Evolutionary conservation across 2,797 vertebrate species (phyloP).

Genomic region (Sternotherus odoratus): DNA sequence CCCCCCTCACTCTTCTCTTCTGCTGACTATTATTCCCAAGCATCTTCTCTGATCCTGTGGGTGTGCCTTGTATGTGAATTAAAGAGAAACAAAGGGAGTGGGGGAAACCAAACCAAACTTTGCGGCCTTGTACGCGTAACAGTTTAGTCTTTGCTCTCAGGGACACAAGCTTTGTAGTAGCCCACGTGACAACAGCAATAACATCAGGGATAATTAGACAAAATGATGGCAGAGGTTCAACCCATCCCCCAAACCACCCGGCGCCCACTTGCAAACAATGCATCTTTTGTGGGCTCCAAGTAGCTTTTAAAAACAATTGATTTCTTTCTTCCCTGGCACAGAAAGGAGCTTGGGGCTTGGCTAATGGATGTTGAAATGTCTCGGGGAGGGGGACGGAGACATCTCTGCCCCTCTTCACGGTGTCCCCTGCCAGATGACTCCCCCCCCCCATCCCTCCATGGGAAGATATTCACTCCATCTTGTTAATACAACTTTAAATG

Average conservation of each 20-base stretch:
- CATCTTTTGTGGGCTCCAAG: constrained; percentile 75
- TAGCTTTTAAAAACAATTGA: constrained; percentile 70
- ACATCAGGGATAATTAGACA: constrained; percentile 79
- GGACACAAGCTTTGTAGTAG: constrained; percentile 75
- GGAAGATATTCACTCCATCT: constrained; percentile 51
- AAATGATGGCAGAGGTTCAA: constrained; percentile 77
- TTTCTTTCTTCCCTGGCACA: constrained; percentile 72
- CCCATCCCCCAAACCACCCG: constrained; percentile 66
- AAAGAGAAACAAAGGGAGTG: background rate
- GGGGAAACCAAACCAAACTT: constrained; percentile 32
- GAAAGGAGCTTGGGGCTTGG: constrained; percentile 70
- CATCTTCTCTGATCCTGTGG: background rate
- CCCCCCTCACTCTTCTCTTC: too few species aligned
- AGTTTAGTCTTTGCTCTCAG: constrained; percentile 75
- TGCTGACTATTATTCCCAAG: too few species aligned
- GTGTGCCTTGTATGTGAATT: background rate
- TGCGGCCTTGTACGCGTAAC: constrained; percentile 63
- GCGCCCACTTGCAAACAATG: constrained; percentile 76
- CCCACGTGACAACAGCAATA: constrained; percentile 76
- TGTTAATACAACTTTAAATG: constrained; percentile 70
- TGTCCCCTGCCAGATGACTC: constrained; percentile 47
- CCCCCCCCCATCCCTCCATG: background rate
- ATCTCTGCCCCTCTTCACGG: constrained; percentile 41
- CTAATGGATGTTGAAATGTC: constrained; percentile 70
- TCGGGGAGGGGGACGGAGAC: constrained; percentile 26